These are phyloP conservation scores for Halictus rubicundus DNA, from an alignment of 1,140 invertebrate genomes.

Conservation along the genomic window DNA sequence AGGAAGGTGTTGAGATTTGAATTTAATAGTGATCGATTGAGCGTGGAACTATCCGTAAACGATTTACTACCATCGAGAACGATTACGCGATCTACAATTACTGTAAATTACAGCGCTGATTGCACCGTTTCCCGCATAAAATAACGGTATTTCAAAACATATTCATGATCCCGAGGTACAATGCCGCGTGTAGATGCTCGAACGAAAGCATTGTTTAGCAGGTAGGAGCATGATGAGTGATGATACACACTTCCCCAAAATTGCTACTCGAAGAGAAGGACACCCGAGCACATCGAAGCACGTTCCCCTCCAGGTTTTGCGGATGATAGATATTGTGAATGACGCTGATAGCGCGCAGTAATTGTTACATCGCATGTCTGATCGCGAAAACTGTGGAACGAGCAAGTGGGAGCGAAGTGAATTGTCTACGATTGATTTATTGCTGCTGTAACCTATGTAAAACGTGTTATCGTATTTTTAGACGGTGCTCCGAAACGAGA, in stretches of 20 bases:
- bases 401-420: slow-evolving; percentile 56
- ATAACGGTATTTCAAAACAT: background rate
- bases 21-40: too few relatives aligned
- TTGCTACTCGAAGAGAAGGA: slow-evolving; percentile 41
- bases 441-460: slow-evolving; percentile 60
- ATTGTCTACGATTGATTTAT: slow-evolving; percentile 72
- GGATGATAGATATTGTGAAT: slow-evolving; percentile 70
- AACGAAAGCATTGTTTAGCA: slow-evolving; percentile 6
- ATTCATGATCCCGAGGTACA: background rate
- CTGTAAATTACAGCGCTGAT: too few relatives aligned
- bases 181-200: slow-evolving; percentile 19
- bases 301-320: slow-evolving; percentile 56
- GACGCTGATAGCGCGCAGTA: slow-evolving; percentile 66
- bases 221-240: slow-evolving; percentile 10
- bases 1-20: too few relatives aligned
- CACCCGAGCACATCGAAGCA: slow-evolving; percentile 26
- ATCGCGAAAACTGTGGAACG: slow-evolving; percentile 60
- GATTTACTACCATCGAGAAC: too few relatives aligned
- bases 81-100: background rate
- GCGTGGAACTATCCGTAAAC: too few relatives aligned
- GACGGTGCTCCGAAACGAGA: background rate
- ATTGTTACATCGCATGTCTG: slow-evolving; percentile 75
- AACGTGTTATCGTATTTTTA: slow-evolving; percentile 44
- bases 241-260: slow-evolving; percentile 33
- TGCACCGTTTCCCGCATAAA: background rate